Evolutionary conservation across 2,797 vertebrate species (phyloP).

Genomic region (Falco peregrinus): DNA sequence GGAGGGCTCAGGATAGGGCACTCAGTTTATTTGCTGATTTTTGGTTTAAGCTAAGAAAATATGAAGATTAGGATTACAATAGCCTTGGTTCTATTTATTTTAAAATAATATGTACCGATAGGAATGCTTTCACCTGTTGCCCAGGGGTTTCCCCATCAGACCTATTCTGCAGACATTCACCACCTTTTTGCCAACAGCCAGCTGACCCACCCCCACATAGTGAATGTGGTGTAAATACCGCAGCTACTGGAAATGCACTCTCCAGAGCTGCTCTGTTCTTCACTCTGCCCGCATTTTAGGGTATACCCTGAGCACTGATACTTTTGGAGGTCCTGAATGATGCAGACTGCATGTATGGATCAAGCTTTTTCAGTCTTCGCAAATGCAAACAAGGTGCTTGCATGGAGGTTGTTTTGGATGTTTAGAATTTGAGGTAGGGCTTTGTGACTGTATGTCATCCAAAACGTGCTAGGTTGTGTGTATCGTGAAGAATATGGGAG

Average conservation of each 20-base stretch:
- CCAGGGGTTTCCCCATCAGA: background rate
- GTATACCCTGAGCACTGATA: rapidly evolving
- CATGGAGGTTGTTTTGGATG: background rate
- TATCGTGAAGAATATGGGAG: background rate
- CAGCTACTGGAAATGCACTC: rapidly evolving
- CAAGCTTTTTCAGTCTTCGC: background rate
- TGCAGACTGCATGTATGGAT: background rate
- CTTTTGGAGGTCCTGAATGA: background rate
- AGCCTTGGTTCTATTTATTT: background rate
- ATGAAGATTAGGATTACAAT: background rate
- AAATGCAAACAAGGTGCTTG: background rate
- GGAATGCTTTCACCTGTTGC: background rate
- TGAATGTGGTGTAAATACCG: background rate
- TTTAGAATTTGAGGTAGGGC: background rate
- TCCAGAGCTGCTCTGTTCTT: background rate
- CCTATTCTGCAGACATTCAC: background rate
- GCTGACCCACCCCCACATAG: background rate
- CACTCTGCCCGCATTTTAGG: background rate
- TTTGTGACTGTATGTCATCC: background rate
- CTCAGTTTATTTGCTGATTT: background rate
- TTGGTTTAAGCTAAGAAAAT: background rate
- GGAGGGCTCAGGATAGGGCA: background rate
- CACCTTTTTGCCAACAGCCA: background rate
- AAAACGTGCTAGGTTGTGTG: background rate
- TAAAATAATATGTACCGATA: background rate